Evolutionary conservation across 2,888 invertebrate species (phyloP), one percentile per base, ranked within the genome.

Genomic region (Pimpla rufipes): DNA sequence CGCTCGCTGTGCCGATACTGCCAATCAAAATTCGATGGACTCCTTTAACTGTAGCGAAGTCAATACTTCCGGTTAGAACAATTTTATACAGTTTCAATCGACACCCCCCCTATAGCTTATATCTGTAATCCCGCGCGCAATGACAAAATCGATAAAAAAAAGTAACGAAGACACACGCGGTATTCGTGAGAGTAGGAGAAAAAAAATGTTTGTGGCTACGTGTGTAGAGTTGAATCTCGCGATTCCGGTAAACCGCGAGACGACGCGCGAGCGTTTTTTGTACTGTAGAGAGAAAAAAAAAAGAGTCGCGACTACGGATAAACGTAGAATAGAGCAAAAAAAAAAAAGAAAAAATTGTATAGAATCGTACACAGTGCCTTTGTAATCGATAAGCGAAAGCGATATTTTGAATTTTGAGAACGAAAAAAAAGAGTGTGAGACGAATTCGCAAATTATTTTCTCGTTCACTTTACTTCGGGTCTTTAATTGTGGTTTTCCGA

Each of bases 351-450:
- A 68, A 81, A 83, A 85, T 85, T 85, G 86, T 85, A 86, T 85
- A 81, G 81, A 86, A 76, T 77, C 79, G 79, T 82, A 73, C 76
- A 86, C 81, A 88, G 88, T 88, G 88, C 88, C 88, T 88, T 88
- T 83, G 62, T 86, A 87, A 85, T 83, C 78, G 55, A 80, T 88
- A 87, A 87, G 85, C 75, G 70, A 87, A 71, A 75, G 42, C 70
- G 59, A 80, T 85, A 85, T 83, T 86, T 85, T 84, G 75, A 67
- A 84, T 78, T 68, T 23, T 64, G 18, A 68, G 29, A 57, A 81
- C n/a, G n/a, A 74, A 68, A 79, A 62, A 62, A 10, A 21, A 10
- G 23, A 55, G n/a, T 1, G n/a, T 21, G n/a, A 21, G 6, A 23
- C 13, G 6, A 4, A 55, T 73, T 73, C 57, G n/a, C 66, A 40